Evolutionary conservation across 2,113 vertebrate genomes (phyloP).

Genomic region (Salminus brasiliensis): DNA sequence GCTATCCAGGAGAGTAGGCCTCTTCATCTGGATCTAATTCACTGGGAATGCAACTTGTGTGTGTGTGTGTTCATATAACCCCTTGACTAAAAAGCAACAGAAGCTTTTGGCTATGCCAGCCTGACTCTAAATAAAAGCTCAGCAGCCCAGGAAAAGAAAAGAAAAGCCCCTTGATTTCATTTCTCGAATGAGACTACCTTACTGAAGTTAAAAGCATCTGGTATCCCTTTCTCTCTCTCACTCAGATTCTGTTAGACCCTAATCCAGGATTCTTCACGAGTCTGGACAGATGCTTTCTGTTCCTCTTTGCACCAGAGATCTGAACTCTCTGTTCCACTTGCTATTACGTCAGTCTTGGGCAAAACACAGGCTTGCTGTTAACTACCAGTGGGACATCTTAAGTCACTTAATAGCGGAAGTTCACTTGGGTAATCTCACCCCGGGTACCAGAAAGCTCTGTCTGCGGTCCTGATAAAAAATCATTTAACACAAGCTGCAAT

Average conservation of each 20-base stretch:
- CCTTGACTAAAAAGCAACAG: conserved; percentile 17
- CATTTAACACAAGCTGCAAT: neutral
- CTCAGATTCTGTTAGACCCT: neutral
- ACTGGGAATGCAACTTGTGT: conserved; percentile 56
- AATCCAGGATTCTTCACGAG: neutral
- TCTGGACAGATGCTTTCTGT: neutral
- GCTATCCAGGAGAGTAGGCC: conserved; percentile 37
- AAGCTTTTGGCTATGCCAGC: conserved; percentile 31
- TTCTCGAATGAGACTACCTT: neutral
- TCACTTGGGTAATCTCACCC: neutral
- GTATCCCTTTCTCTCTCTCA: neutral
- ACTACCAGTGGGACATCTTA: neutral
- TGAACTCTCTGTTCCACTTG: neutral
- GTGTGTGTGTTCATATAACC: conserved; percentile 38
- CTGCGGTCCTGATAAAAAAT: neutral
- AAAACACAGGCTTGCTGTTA: neutral
- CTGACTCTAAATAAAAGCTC: conserved; percentile 52
- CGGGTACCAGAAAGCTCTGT: neutral
- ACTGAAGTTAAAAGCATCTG: conserved; percentile 13
- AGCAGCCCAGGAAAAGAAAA: neutral
- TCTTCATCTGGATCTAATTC: conserved; percentile 66
- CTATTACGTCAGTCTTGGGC: neutral
- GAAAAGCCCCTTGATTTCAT: neutral
- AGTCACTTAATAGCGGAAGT: neutral
- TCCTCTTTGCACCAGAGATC: neutral